These are phyloP conservation scores for Eledona agricola DNA, from an alignment of 2,888 invertebrate genomes.

Conservation along the genomic window DNA sequence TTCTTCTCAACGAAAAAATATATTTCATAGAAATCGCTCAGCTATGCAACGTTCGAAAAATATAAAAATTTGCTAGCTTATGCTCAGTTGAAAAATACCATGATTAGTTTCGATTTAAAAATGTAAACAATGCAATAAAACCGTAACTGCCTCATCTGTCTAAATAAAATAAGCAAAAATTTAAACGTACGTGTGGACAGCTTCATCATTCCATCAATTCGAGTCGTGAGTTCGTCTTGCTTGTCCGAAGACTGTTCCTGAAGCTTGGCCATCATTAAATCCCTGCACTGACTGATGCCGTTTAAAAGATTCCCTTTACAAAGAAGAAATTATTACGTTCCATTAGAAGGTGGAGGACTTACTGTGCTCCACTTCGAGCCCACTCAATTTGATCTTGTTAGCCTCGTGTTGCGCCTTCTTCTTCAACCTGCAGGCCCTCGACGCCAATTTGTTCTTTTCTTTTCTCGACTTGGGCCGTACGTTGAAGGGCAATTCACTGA, in stretches of 20 bases:
- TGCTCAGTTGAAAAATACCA: too few species aligned
- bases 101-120: too few species aligned
- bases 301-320: slow-evolving; percentile 78
- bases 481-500: slow-evolving; percentile 90
- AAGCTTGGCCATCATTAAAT: slow-evolving; percentile 74
- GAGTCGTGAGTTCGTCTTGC: slow-evolving; percentile 73
- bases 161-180: slow-evolving; percentile 12
- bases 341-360: slow-evolving; percentile 61
- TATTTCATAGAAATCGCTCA: too few species aligned
- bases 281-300: slow-evolving; percentile 81
- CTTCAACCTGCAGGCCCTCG: slow-evolving; percentile 95
- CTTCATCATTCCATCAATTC: slow-evolving; percentile 76
- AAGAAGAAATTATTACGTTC: slow-evolving; percentile 32
- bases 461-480: slow-evolving; percentile 92
- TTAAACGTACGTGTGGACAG: slow-evolving; percentile 73
- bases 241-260: slow-evolving; percentile 67
- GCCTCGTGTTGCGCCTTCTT: slow-evolving; percentile 99
- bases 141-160: too few species aligned
- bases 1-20: too few species aligned
- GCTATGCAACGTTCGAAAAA: too few species aligned
- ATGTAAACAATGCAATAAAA: too few species aligned
- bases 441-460: slow-evolving; percentile 97
- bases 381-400: slow-evolving; percentile 94
- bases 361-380: slow-evolving; percentile 95
- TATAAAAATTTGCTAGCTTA: too few species aligned